These are phyloP conservation scores for Diceros bicornis DNA, from an alignment of 2,797 vertebrate species.

Conservation along the genomic window DNA sequence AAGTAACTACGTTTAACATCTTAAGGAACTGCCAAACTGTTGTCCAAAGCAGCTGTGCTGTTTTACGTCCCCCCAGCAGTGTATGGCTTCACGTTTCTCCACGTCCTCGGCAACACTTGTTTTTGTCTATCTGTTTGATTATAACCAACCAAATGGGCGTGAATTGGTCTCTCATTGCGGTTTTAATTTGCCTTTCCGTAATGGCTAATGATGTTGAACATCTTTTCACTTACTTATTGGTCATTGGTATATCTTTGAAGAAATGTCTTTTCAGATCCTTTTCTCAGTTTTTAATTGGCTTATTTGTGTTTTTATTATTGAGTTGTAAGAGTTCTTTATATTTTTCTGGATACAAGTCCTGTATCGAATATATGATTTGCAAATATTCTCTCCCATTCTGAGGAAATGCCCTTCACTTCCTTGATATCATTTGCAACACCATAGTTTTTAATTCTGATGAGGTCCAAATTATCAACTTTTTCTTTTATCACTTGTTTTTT, in stretches of 20 bases:
- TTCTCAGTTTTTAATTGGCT: neutral
- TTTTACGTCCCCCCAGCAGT: neutral
- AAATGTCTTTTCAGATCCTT: neutral
- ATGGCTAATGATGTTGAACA: neutral
- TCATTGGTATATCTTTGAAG: conserved; percentile 40
- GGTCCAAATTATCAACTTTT: neutral
- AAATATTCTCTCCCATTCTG: neutral
- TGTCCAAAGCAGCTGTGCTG: neutral
- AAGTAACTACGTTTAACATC: neutral
- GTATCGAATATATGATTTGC: neutral
- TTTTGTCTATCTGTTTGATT: neutral
- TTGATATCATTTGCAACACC: neutral
- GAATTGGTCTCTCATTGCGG: neutral
- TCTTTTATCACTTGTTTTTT: too few species aligned
- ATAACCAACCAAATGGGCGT: neutral
- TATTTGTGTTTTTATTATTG: neutral
- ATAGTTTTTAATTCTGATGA: neutral
- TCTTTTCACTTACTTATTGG: neutral
- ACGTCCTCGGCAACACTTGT: neutral
- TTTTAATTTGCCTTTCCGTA: conserved; percentile 26
- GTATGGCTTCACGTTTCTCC: neutral
- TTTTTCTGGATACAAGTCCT: neutral
- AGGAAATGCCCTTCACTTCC: neutral
- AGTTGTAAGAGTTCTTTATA: neutral
- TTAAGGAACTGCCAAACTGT: neutral